phyloP scores from a whole-genome alignment of 2,797 vertebrate genomes.

The Alcedo quadribrachys region DNA sequence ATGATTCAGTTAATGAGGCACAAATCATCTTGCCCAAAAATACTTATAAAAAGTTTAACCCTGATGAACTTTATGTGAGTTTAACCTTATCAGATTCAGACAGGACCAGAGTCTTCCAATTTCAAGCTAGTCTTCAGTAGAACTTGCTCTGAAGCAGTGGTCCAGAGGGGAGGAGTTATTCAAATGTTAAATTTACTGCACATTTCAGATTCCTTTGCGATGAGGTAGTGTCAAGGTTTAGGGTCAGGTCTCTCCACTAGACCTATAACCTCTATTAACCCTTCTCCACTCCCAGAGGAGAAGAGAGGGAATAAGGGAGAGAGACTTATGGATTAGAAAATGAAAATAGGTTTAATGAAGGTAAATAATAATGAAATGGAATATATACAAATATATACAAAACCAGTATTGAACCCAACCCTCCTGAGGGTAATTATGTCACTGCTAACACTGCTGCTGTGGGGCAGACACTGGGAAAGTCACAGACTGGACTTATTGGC shows the following conservation, averaged over 20 bases:
- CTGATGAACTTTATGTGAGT: neutral
- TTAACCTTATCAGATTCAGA: neutral
- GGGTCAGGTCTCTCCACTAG: neutral
- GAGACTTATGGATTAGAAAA: neutral
- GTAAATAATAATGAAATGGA: neutral
- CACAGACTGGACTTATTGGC: neutral
- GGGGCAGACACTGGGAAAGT: neutral
- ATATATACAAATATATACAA: neutral
- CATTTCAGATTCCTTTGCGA: neutral
- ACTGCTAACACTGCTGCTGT: neutral
- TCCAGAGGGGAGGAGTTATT: neutral
- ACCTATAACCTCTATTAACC: neutral
- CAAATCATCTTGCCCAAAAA: neutral
- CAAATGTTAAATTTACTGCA: neutral
- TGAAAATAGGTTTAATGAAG: neutral
- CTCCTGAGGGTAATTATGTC: neutral
- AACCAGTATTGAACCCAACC: neutral
- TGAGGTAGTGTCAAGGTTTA: neutral
- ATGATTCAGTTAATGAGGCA: neutral
- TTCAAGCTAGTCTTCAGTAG: neutral
- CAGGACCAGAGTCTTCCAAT: neutral
- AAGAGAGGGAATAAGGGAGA: neutral
- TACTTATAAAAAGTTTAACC: neutral
- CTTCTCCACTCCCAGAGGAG: neutral
- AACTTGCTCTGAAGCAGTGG: neutral